Evolutionary conservation across 2,113 vertebrate species (phyloP).

Genomic region (Sminthopsis crassicaudata): DNA sequence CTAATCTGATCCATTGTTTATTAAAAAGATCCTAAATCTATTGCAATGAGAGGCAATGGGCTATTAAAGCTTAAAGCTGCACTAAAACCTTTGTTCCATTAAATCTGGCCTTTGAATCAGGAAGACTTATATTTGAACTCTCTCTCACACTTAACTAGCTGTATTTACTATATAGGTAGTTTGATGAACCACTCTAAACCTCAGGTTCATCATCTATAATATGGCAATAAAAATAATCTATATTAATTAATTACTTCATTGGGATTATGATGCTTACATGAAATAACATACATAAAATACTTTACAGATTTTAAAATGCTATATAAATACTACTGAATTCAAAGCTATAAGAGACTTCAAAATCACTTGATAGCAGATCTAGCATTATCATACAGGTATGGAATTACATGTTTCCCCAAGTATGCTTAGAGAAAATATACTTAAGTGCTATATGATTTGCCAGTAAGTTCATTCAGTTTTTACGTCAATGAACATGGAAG

Average conservation of each 20-base stretch:
- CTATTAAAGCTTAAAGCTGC: neutral
- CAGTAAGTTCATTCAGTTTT: neutral
- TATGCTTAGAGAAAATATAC: neutral
- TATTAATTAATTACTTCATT: neutral
- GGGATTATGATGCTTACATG: neutral
- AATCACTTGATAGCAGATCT: neutral
- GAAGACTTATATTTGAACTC: neutral
- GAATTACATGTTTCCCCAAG: neutral
- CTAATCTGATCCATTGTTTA: neutral
- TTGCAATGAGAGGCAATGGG: neutral
- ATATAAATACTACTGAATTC: neutral
- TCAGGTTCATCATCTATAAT: neutral
- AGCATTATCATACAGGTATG: neutral
- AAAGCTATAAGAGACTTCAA: neutral
- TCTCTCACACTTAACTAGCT: neutral
- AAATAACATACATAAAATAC: neutral
- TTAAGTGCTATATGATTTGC: neutral
- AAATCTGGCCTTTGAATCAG: neutral
- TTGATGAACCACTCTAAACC: neutral
- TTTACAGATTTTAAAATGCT: neutral
- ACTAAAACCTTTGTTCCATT: neutral
- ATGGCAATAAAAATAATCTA: neutral
- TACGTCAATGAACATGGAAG: neutral
- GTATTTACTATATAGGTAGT: neutral
- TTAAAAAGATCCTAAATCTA: neutral